These are phyloP conservation scores for Heliothis subflexa DNA, from an alignment of 1,140 invertebrate genomes.

Conservation along the genomic window DNA sequence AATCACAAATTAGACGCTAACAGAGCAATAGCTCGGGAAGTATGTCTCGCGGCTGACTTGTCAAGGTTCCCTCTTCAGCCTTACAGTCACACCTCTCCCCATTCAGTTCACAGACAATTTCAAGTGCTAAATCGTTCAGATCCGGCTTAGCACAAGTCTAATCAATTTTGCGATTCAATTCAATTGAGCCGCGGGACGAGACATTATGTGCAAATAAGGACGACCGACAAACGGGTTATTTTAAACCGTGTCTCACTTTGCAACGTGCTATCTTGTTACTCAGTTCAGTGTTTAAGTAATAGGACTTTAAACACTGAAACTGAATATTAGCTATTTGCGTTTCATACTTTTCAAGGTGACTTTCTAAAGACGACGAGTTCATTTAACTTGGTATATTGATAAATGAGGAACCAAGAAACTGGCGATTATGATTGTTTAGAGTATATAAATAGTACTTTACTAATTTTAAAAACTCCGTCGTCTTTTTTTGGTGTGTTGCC, in stretches of 20 bases:
- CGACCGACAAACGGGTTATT: conserved; percentile 28
- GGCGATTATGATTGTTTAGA: conserved; percentile 31
- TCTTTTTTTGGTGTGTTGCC: conserved; percentile 21
- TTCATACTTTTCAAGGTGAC: conserved; percentile 20
- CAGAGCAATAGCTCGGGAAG: neutral
- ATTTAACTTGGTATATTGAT: conserved; percentile 20
- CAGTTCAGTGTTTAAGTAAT: too few relatives aligned
- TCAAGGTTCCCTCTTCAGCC: conserved; percentile 55
- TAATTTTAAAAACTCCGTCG: conserved; percentile 17
- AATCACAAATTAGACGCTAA: neutral
- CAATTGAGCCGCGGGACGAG: conserved; percentile 40
- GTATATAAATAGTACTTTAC: conserved; percentile 31
- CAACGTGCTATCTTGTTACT: neutral
- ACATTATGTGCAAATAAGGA: conserved; percentile 45
- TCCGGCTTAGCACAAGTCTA: conserved; percentile 59
- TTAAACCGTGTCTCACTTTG: conserved; percentile 18
- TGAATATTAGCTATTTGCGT: neutral
- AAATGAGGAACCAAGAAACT: conserved; percentile 27
- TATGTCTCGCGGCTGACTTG: conserved; percentile 39
- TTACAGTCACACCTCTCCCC: conserved; percentile 47
- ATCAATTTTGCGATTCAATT: conserved; percentile 63
- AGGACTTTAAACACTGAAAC: too few relatives aligned
- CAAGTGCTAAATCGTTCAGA: conserved; percentile 71
- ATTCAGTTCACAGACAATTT: conserved; percentile 41
- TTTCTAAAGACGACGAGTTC: neutral